Evolutionary conservation across 2,113 vertebrate species (phyloP).

Genomic region (Ammodytes dubius): DNA sequence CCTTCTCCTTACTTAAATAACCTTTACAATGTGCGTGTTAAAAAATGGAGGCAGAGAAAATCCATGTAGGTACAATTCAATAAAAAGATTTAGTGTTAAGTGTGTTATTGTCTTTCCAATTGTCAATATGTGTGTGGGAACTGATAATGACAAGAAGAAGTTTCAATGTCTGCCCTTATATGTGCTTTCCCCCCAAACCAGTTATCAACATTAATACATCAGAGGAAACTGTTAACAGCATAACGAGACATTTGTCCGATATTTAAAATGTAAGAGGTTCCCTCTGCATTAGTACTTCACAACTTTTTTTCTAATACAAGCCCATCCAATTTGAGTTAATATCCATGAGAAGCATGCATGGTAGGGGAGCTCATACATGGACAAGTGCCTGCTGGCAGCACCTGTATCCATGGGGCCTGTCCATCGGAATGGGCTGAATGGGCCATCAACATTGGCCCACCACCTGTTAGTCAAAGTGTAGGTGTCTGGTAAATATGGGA

Average conservation of each 20-base stretch:
- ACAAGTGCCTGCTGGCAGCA: not conserved
- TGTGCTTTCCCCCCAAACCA: not conserved
- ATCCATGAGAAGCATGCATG: not conserved
- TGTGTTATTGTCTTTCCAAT: slow-evolving; percentile 61
- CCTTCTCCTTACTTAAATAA: slow-evolving; percentile 75
- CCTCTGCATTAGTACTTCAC: not conserved
- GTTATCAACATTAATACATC: not conserved
- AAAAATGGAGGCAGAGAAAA: slow-evolving; percentile 40
- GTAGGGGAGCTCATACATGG: not conserved
- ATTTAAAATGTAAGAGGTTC: not conserved
- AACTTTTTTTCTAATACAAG: not conserved
- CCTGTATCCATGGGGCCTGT: not conserved
- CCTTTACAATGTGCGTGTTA: slow-evolving; percentile 73
- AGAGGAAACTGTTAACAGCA: not conserved
- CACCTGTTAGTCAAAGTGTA: slow-evolving; percentile 1
- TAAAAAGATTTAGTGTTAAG: slow-evolving; percentile 61
- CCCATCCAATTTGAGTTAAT: too few species aligned
- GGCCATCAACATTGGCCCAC: not conserved
- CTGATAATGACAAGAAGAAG: slow-evolving; percentile 20
- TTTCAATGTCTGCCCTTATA: not conserved
- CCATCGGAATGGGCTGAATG: not conserved
- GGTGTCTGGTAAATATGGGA: not conserved
- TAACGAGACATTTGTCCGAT: not conserved
- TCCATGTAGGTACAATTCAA: slow-evolving; percentile 65
- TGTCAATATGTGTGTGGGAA: slow-evolving; percentile 37